phyloP scores from a whole-genome alignment of 2,888 invertebrate genomes.

The Acanthosepion lycidas region DNA sequence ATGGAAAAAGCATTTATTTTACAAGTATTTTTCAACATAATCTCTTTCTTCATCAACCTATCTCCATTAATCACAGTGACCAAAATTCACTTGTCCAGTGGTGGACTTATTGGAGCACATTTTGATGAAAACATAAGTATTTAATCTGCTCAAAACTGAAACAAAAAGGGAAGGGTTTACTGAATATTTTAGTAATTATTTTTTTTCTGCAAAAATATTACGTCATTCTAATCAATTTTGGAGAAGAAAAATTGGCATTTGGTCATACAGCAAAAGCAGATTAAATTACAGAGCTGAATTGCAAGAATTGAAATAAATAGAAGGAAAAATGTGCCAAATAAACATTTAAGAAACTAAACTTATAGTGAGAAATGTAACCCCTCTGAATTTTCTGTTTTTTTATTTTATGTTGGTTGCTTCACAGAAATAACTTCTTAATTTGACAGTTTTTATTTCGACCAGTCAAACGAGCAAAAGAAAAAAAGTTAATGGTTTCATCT shows the following conservation, averaged over 20 bases:
- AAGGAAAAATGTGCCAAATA: not conserved
- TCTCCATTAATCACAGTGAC: too few species aligned
- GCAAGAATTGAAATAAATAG: not conserved
- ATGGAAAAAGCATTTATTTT: too few species aligned
- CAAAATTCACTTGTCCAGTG: too few species aligned
- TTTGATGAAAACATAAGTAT: too few species aligned
- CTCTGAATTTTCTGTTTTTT: not conserved
- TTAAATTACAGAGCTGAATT: not conserved
- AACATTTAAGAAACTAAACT: not conserved
- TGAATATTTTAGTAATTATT: too few species aligned
- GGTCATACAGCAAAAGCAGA: not conserved
- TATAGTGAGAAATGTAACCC: not conserved
- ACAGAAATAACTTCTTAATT: not conserved
- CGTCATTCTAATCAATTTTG: too few species aligned
- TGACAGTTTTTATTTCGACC: not conserved
- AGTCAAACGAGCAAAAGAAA: not conserved
- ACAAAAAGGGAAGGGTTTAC: too few species aligned
- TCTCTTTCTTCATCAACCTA: too few species aligned
- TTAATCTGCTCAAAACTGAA: too few species aligned
- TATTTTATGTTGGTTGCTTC: not conserved
- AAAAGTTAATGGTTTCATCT: not conserved
- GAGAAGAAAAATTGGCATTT: not conserved
- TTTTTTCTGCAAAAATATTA: too few species aligned
- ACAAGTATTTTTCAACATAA: too few species aligned
- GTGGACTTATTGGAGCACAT: too few species aligned